A percentile compares a stretch with the other conserved stretches of the same genome.
Evolutionary conservation across 2,113 vertebrate species (phyloP).

Genomic region (Oenanthe melanoleuca): DNA sequence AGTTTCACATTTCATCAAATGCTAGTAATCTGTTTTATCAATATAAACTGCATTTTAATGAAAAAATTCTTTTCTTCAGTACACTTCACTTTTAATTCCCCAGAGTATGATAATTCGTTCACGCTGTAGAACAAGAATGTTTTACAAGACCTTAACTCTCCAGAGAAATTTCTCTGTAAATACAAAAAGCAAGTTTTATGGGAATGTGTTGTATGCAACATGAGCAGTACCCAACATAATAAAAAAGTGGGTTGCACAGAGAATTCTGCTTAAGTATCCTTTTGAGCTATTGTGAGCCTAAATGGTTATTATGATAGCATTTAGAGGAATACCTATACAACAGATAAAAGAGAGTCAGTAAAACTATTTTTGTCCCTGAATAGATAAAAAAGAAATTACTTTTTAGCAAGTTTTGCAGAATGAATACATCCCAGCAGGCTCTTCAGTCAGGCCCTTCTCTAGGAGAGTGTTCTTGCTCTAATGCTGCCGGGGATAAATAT

Average conservation of each 20-base stretch:
- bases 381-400: constrained; percentile 48
- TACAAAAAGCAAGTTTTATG: constrained; percentile 80
- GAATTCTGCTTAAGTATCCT: constrained; percentile 60
- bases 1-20: constrained; percentile 86
- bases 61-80: constrained; percentile 84
- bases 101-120: constrained; percentile 82
- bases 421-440: background rate
- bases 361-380: constrained; percentile 20
- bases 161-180: constrained; percentile 83
- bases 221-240: constrained; percentile 71
- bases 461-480: background rate
- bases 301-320: constrained; percentile 43
- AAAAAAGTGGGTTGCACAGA: constrained; percentile 64
- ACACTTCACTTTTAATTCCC: constrained; percentile 81
- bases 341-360: constrained; percentile 46
- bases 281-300: constrained; percentile 44
- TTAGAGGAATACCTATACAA: constrained; percentile 54
- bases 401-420: constrained; percentile 12
- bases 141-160: constrained; percentile 84
- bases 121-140: constrained; percentile 83
- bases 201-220: constrained; percentile 74
- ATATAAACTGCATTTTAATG: constrained; percentile 86
- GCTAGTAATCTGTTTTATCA: constrained; percentile 84
- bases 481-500: background rate
- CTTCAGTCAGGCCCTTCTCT: background rate